A percentile compares a stretch with the other conserved stretches of the same genome.
Conservation (phyloP, 1,140 invertebrate genomes). For the Globodera rostochiensis region DNA sequence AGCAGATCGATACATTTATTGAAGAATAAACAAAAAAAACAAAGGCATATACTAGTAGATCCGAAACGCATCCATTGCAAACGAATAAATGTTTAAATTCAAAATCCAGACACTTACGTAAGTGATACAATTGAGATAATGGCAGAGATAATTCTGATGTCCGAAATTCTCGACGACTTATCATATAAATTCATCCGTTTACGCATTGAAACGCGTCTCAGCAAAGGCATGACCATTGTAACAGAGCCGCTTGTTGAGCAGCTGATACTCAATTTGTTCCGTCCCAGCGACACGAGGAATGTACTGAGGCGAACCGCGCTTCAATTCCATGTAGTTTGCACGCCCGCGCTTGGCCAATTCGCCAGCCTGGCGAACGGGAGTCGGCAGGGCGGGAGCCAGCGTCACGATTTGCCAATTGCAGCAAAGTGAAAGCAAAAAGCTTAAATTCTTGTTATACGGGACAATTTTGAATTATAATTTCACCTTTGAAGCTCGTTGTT, state of each 20-base stretch:
- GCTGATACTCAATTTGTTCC: conserved; percentile 1
- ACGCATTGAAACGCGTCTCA: conserved; percentile 30
- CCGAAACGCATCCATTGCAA: no score
- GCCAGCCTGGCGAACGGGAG: conserved; percentile 20
- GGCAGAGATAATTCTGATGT: no score
- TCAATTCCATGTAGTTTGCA: conserved; percentile 28
- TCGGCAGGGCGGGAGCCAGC: conserved; percentile 13
- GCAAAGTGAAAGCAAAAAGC: conserved; percentile 21
- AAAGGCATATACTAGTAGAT: no score
- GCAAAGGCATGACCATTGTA: conserved; percentile 10
- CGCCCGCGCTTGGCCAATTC: conserved; percentile 33
- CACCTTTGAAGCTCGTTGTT: conserved; percentile 15
- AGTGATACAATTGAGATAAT: no score
- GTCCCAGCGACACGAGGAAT: conserved; percentile 7
- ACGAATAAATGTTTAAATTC: no score
- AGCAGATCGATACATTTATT: no score
- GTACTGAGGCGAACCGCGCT: conserved; percentile 5
- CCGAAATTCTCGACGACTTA: no score
- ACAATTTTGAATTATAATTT: neutral
- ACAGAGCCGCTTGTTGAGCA: conserved; percentile 12
- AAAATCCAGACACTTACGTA: no score
- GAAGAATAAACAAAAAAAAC: no score
- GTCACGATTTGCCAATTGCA: conserved; percentile 29
- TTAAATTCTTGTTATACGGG: conserved; percentile 13
- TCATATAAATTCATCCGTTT: neutral